Evolutionary conservation across 2,888 invertebrate species (phyloP), one percentile per base, ranked within the genome.

Genomic region (Euplagia quadripunctaria): DNA sequence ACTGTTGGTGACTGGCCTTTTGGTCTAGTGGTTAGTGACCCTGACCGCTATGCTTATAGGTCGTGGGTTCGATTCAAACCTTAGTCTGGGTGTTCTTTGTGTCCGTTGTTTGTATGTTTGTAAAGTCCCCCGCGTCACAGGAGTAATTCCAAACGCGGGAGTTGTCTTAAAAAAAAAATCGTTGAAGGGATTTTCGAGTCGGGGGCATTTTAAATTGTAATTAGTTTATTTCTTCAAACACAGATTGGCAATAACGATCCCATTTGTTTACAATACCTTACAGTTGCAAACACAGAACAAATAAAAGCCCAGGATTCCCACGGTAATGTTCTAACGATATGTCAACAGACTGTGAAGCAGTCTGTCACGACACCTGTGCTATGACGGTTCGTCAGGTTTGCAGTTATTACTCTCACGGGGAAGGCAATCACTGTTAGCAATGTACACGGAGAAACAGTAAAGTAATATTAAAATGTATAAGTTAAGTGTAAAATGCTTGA

Each of bases 301-400:
- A 81, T 70, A 74, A 61, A 46, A 11, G 49, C 1, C 17, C 71
- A 66, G 52, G 43, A 83, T 89, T 91, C 91, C 89, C 91, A 91
- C 91, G 91, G 76, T 83, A 85, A 85, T 86, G 80, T 81, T 64
- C 82, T 80, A 76, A 88, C 89, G 86, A 87, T 85, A 77, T 84
- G 78, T 71, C 69, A 82, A 82, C 86, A 86, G 80, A 82, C 81
- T 77, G 76, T 73, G 64, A 76, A 80, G 78, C 84, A 91, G 77
- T 77, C 73, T 82, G 89, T 91, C 90, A 89, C 90, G 90, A 80
- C 84, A 84, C 80, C 83, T 85, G 20, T 11, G 58, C n/a, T 20
- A 42, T 43, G 14, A n/a, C 11, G 11, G 31, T 20, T 68, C 16
- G 20, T 16, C 8, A 17, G 46, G 3, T 61, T 1, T 16, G 20